Base-by-base conservation (phyloP, 2,113 vertebrate species). In the Lepisosteus oculatus region DNA sequence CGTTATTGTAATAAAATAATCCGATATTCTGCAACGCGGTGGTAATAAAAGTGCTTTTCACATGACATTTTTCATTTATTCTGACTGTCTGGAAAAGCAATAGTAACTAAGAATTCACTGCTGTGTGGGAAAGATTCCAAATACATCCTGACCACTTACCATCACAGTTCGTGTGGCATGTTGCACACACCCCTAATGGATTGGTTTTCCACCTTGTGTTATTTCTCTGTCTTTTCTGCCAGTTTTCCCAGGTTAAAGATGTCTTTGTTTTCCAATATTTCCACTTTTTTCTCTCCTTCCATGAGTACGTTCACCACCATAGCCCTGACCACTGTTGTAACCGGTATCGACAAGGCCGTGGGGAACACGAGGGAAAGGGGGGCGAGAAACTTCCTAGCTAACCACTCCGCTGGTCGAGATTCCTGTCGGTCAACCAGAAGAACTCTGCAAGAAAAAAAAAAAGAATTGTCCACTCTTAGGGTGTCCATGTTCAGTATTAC, bases 261-360 rank as follows among this genome's bases (percentile, higher is more conserved):
- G 73, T 74, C 84, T 72, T 91, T 88, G 79, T 93, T 94, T 51
- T 94, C 93, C 68, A 95, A 85, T 74, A 95, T 82, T 3, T 75
- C 91, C 2, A 61, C 78, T 69, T 85, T 87, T 70, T 80, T 74
- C 45, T 87, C 74, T 0, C 85, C 79, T 0, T 85, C 84, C 0
- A 85, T 79, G 74, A 95, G 76, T 0, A 85, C 84, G 67, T 93
- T 94, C 57, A 86, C 84, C 73, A 88, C 68, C 90, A 91, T 90
- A 0, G 88, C 87, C 61, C 78, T 90, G 0, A 70, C 85, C 72
- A 87, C 83, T 0, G 70, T 67, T 11, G 70, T 70, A 73, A 96
- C 83, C 0, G 88, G 90, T 62, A 94, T 74, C 12, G 92, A 88
- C 69, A 77, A 78, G 45, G 90, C 77, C 0, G 80, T 86, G 2